Percentiles rank a stretch among this genome's conserved stretches.
Evolutionary conservation across 1,140 invertebrate genomes (phyloP).

Genomic region (Zaprionus nigranus): DNA sequence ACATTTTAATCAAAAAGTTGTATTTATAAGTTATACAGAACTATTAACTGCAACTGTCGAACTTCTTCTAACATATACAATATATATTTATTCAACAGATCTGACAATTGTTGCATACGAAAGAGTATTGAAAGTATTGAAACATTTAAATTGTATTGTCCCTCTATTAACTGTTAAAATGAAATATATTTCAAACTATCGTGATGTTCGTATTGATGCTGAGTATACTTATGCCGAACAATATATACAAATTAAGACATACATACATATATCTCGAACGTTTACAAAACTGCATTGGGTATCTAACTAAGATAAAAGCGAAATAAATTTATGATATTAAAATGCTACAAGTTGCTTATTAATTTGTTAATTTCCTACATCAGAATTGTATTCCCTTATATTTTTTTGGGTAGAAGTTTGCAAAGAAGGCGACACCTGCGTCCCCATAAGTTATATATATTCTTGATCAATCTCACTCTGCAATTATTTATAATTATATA

Average conservation of each 20-base stretch:
- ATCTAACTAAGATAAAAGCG: not conserved
- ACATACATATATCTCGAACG: slow-evolving; percentile 4
- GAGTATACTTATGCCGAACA: slow-evolving; percentile 36
- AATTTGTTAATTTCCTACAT: no score
- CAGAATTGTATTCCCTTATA: no score
- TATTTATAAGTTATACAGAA: slow-evolving; percentile 37
- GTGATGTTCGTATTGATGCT: slow-evolving; percentile 61
- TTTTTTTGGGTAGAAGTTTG: no score
- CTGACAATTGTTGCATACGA: slow-evolving; percentile 59
- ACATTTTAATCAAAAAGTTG: slow-evolving; percentile 43
- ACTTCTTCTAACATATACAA: slow-evolving; percentile 19
- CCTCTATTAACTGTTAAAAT: slow-evolving; percentile 57
- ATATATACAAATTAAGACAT: slow-evolving; percentile 18
- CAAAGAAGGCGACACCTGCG: no score
- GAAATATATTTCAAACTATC: slow-evolving; percentile 56
- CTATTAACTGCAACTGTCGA: slow-evolving; percentile 42
- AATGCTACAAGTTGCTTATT: not conserved
- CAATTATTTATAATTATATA: no score
- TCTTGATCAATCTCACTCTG: no score
- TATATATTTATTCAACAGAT: slow-evolving; percentile 38
- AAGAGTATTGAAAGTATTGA: slow-evolving; percentile 56
- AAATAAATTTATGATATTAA: slow-evolving; percentile 3
- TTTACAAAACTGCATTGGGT: slow-evolving; percentile 5
- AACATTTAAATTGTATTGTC: slow-evolving; percentile 43
- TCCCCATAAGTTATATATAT: no score